Evolutionary conservation across 1,140 invertebrate genomes (phyloP), one percentile per base, ranked within the genome.

Genomic region (Zaprionus tsacasi): DNA sequence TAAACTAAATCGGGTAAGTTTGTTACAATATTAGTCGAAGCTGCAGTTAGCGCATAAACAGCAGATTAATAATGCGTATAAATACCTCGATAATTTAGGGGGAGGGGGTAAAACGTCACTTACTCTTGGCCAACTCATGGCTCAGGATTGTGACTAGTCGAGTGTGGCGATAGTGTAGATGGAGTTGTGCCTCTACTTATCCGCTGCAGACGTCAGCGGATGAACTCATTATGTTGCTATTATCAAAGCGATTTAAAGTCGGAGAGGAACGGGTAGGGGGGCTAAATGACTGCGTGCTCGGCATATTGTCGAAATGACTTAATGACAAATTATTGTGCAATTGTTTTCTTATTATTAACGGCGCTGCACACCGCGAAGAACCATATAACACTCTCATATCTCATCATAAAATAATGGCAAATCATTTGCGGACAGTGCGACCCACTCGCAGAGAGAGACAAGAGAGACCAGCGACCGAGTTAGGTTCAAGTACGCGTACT

Each of bases 201-300:
- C 45, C 12, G 48, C 50, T 61, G 48, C 17, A 52, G 54, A 60
- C 48, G 67, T 40, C 57, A 76, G 55, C 78, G 83, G 80, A 81
- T 80, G 69, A 70, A 81, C 83, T 89, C 73, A 88, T 88, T 89
- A 88, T 85, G 71, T 69, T 68, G 74, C 79, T 85, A 88, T 89
- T 88, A 88, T 79, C 71, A 85, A 81, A 66, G 13, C 40, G 55
- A 74, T 27, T 48, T 56, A 15, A 50, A 69, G 77, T 54, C 36
- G 48, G 15, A 6, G 8, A 4, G 15, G 8, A 0, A 10, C n/a
- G 1, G n/a, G n/a, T n/a, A n/a, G n/a, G n/a, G n/a, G 15, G 8
- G n/a, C 58, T 71, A 81, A 78, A 78, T 78, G 70, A 67, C 70
- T 77, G 61, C 61, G 68, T 63, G 40, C 69, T 67, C 25, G 11